These are phyloP conservation scores for Pecten maximus DNA, from an alignment of 2,888 invertebrate species.

Conservation along the genomic window DNA sequence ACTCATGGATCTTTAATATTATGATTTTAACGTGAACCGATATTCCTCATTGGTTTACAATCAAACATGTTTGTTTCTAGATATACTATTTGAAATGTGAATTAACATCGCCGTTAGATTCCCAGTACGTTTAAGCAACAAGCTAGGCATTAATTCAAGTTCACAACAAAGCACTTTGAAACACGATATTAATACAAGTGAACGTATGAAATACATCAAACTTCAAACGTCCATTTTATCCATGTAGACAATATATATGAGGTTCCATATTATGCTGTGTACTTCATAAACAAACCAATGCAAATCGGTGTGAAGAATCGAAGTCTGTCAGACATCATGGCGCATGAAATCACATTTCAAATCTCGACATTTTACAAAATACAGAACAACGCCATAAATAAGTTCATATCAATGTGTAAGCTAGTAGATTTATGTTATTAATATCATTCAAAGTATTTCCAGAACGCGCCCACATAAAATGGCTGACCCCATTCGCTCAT, in stretches of 20 bases:
- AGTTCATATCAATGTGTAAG: neutral
- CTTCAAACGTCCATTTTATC: too few relatives aligned
- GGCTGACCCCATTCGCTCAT: slow-evolving; percentile 48
- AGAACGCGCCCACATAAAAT: slow-evolving; percentile 51
- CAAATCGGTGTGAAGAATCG: neutral
- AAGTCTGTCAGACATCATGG: neutral
- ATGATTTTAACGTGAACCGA: too few relatives aligned
- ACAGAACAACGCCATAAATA: neutral
- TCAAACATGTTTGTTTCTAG: too few relatives aligned
- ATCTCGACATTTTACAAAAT: neutral
- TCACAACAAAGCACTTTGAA: too few relatives aligned
- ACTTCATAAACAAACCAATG: neutral
- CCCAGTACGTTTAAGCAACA: too few relatives aligned
- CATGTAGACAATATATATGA: neutral
- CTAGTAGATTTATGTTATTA: neutral
- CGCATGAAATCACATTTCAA: neutral
- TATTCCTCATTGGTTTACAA: too few relatives aligned
- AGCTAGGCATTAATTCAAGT: too few relatives aligned
- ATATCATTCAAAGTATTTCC: neutral
- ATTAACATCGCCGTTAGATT: too few relatives aligned
- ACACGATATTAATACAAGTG: too few relatives aligned
- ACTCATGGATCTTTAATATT: too few relatives aligned
- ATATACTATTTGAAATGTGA: too few relatives aligned
- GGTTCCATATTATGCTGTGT: neutral
- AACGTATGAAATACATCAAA: too few relatives aligned